A percentile compares a stretch with the other conserved stretches of the same genome.
Evolutionary conservation across 1,140 invertebrate genomes (phyloP).

Genomic region (Mycetomoellerius zeteki): DNA sequence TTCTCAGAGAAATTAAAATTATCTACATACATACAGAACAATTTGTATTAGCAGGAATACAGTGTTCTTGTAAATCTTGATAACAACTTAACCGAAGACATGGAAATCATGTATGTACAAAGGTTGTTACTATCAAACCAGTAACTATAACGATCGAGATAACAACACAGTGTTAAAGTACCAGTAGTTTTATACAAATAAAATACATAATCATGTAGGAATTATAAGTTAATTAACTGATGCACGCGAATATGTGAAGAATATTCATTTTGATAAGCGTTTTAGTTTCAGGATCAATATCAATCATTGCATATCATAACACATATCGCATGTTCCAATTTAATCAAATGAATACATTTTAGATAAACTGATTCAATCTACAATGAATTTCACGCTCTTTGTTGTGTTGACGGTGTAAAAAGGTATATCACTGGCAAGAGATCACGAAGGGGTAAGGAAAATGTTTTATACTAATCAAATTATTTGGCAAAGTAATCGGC

Average conservation of each 20-base stretch:
- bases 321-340: slow-evolving; percentile 14
- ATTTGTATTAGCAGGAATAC: background rate
- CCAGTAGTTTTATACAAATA: slow-evolving; percentile 1
- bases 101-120: background rate
- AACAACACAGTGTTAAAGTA: background rate
- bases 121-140: background rate
- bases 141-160: slow-evolving; percentile 6
- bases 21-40: background rate
- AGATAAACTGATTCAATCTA: slow-evolving; percentile 18
- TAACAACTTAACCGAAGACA: background rate
- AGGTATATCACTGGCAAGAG: background rate
- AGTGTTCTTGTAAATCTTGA: slow-evolving; percentile 14
- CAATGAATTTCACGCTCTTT: slow-evolving; percentile 18
- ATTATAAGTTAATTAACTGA: slow-evolving; percentile 34
- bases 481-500: slow-evolving; percentile 54
- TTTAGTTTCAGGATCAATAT: slow-evolving; percentile 18
- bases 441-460: slow-evolving; percentile 22
- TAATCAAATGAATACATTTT: slow-evolving; percentile 32
- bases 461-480: slow-evolving; percentile 70
- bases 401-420: background rate
- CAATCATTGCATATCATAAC: slow-evolving; percentile 4
- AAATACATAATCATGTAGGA: background rate
- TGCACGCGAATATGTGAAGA: background rate
- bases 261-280: background rate
- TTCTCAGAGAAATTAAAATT: background rate